Evolutionary conservation across 2,888 invertebrate genomes (phyloP).

Genomic region (Tuta absoluta): DNA sequence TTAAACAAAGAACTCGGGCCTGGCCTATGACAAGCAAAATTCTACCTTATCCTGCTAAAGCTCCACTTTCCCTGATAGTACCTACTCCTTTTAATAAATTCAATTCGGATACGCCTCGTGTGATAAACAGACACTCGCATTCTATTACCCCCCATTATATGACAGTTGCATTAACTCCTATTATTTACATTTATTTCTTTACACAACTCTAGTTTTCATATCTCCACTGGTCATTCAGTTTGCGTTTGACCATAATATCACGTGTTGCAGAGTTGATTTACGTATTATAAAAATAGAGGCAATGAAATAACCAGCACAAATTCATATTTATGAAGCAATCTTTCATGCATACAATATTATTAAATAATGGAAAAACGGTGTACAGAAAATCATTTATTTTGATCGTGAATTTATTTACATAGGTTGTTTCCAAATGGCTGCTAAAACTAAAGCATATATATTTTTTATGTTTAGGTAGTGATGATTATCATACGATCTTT

Average conservation of each 20-base stretch:
- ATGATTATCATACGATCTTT: too few relatives aligned
- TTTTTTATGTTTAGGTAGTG: too few relatives aligned
- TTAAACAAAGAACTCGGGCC: too few relatives aligned
- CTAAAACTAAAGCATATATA: background rate
- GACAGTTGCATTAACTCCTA: too few relatives aligned
- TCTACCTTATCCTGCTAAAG: too few relatives aligned
- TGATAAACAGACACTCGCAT: too few relatives aligned
- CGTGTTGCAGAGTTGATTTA: conserved; percentile 1
- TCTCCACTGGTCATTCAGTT: background rate
- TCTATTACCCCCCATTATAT: too few relatives aligned
- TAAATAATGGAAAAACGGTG: background rate
- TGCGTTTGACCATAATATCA: conserved; percentile 11
- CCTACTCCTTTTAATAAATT: too few relatives aligned
- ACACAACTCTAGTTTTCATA: background rate
- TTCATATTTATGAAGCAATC: conserved; percentile 13
- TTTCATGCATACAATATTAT: conserved; percentile 1
- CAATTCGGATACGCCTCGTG: too few relatives aligned
- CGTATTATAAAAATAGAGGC: background rate
- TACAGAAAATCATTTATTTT: background rate
- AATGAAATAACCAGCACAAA: background rate
- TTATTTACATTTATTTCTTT: background rate
- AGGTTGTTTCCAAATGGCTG: background rate
- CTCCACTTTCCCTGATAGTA: too few relatives aligned
- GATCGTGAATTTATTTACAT: background rate
- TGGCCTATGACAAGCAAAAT: too few relatives aligned